These are phyloP conservation scores for Trichogramma evanescens DNA, from an alignment of 2,888 invertebrate species.

Conservation along the genomic window DNA sequence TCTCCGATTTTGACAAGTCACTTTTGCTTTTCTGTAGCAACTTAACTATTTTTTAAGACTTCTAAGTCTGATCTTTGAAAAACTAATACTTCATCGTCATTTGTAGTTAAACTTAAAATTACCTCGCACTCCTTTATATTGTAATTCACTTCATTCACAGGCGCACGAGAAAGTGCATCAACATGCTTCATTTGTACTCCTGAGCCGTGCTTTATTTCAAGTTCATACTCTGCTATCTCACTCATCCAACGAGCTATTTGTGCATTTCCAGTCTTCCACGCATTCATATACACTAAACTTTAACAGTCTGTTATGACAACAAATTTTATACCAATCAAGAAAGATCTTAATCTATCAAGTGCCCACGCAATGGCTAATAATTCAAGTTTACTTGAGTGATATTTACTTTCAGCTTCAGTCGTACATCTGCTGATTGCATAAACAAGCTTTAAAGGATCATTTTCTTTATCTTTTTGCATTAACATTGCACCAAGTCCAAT, in stretches of 20 bases:
- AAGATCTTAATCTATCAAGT: slow-evolving; percentile 7
- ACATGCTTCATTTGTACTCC: too few relatives aligned
- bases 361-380: slow-evolving; percentile 16
- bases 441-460: background rate
- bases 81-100: too few relatives aligned
- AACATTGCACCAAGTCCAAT: slow-evolving; percentile 10
- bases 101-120: too few relatives aligned
- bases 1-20: background rate
- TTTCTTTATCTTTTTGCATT: slow-evolving; percentile 1
- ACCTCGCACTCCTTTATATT: too few relatives aligned
- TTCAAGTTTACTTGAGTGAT: slow-evolving; percentile 12
- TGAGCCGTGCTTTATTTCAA: too few relatives aligned
- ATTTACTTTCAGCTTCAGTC: background rate
- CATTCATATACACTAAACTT: too few relatives aligned
- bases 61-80: background rate
- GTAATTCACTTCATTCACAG: too few relatives aligned
- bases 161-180: too few relatives aligned
- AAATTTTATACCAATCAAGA: slow-evolving; percentile 8
- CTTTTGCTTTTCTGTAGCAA: slow-evolving; percentile 34
- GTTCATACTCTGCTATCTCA: too few relatives aligned
- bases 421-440: slow-evolving; percentile 10
- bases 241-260: too few relatives aligned
- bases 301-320: too few relatives aligned
- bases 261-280: too few relatives aligned
- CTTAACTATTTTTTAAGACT: background rate